Base-by-base conservation (phyloP, 1,140 invertebrate genomes). In the Heterodera carotae region DNA sequence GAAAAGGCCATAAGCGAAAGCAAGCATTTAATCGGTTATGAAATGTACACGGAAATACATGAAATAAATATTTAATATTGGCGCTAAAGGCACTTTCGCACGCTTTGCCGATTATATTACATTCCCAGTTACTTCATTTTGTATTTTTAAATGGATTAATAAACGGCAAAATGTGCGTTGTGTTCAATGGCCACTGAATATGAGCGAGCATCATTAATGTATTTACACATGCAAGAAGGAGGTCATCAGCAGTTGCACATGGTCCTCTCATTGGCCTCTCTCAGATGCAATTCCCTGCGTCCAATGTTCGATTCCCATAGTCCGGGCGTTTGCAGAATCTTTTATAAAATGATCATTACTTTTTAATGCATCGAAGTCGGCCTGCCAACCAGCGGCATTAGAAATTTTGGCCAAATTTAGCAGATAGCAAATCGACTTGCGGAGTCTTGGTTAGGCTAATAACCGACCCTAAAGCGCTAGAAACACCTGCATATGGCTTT, bases 261-360 rank as follows among this genome's bases (percentile, higher is more conserved):
- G 31, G 56, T n/a, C 6, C 34, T 62, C 5, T 66, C 27, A 39
- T 78, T 62, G 7, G n/a, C 74, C 7, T 77, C 56, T 6, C 64
- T 62, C 56, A 74, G n/a, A 18, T 62, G 72, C 59, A 74, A 64
- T 29, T 64, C 36, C 53, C 43, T 74, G 36, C 72, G 27, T 27
- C 59, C 64, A 39, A 56, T 66, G 39, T 80, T 80, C 22, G 56
- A 53, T 72, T 88, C 85, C 86, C 86, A 88, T 25, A 88, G 62
- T 7, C 86, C 87, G 3, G 86, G 86, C 22, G 86, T 88, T 81
- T 88, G 87, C 39, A 87, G 85, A 43, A 87, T 86, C 87, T 86
- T 43, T 71, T 27, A n/a, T 31, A 62, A 62, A 62, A 62, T 22
- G 22, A 31, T n/a, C n/a, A n/a, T n/a, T n/a, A n/a, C n/a, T n/a